Evolutionary conservation across 2,797 vertebrate species (phyloP), one percentile per base, ranked within the genome.

Genomic region (Bovichtus diacanthus): DNA sequence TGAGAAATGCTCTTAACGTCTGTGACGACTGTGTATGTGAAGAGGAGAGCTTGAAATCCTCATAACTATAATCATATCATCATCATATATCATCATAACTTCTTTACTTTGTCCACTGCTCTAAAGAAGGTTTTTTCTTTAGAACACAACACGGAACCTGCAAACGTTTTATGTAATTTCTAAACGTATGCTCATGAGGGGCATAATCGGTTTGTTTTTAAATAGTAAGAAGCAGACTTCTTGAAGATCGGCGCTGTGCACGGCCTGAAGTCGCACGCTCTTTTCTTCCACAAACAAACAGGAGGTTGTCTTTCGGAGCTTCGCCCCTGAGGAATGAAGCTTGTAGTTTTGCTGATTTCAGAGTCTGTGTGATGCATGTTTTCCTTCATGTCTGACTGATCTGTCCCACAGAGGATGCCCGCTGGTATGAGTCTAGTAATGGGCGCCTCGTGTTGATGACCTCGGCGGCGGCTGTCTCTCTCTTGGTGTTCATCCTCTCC

Each of bases 371-470:
- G 85, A 85, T 75, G 75, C 82, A 74, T 50, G 74, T 80, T 74
- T 81, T 38, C 61, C 79, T 86, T 87, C 67, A 85, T 87, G 80
- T 86, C 66, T 71, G 39, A 47, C 59, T 88, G 76, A 54, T 87
- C 51, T 78, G 69, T 75, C 76, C 76, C 77, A 49, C 91, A 96
- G 95, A 92, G 78, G 80, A 93, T 12, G 83, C 92, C 63, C 61
- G 86, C 38, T 95, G 94, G 95, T 95, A 93, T 8, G 59, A 92
- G 78, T 70, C 92, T 7, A 94, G 79, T 46, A 78, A 88, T 18
- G 88, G 88, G 10, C 88, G 19, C 18, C 70, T 95, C 55, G 19
- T 75, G 43, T 43, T 96, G 90, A 88, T 90, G 41, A 85, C 81
- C 62, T 83, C 63, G 0, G 83, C 82, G 9, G 89, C 67, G 0